A percentile compares a stretch with the other conserved stretches of the same genome.
These are phyloP conservation scores for Notothenia rossii DNA, from an alignment of 2,113 vertebrate genomes.

Conservation along the genomic window DNA sequence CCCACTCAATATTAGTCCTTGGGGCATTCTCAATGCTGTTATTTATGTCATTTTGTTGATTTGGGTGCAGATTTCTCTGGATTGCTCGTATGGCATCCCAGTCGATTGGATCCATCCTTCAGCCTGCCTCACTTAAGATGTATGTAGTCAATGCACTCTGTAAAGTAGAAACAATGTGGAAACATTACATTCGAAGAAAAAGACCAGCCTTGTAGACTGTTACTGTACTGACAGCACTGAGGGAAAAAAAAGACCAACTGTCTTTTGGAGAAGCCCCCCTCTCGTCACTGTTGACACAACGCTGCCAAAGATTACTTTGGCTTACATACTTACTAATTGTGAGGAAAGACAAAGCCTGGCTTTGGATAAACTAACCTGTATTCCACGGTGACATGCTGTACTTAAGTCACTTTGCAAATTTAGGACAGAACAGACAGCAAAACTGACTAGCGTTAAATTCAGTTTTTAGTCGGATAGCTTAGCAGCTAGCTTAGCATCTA, in stretches of 20 bases:
- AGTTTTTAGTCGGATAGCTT: neutral
- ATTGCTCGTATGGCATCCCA: conserved; percentile 6
- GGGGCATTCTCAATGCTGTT: neutral
- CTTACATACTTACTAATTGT: neutral
- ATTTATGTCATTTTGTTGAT: neutral
- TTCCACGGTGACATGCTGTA: neutral
- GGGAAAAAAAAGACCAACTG: no score
- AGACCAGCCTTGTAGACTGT: neutral
- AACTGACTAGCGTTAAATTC: neutral
- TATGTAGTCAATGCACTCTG: neutral
- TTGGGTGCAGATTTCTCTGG: neutral
- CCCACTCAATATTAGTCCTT: neutral
- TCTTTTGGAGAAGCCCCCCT: no score
- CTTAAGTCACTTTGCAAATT: neutral
- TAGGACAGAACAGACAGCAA: neutral
- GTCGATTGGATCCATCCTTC: conserved; percentile 49
- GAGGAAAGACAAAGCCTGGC: neutral
- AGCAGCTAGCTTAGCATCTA: conserved; percentile 30
- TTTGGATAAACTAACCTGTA: neutral
- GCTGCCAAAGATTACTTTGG: neutral
- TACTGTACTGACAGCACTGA: neutral
- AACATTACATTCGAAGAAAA: neutral
- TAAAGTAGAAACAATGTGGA: neutral
- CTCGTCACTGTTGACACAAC: no score
- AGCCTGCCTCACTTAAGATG: neutral